A percentile compares a stretch with the other conserved stretches of the same genome.
Conservation (phyloP, 2,113 vertebrate genomes). For the Scatophagus argus region DNA sequence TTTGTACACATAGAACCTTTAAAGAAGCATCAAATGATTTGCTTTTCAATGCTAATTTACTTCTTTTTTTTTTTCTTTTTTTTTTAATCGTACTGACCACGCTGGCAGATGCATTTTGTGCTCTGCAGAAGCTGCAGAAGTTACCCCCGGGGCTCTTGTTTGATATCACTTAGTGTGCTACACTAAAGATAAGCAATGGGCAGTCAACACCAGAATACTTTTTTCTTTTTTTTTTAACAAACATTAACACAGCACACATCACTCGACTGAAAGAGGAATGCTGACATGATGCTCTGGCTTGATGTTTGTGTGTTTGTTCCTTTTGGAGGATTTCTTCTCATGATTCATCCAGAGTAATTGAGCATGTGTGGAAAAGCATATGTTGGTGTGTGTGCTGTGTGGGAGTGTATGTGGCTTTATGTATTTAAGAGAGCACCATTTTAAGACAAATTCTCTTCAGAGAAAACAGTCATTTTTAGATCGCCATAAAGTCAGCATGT, state of each 20-base stretch:
- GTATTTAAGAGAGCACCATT: constrained; percentile 84
- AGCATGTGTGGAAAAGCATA: constrained; percentile 51
- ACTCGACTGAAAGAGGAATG: constrained; percentile 75
- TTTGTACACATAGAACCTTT: constrained; percentile 75
- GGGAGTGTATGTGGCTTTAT: constrained; percentile 60
- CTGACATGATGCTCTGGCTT: constrained; percentile 71
- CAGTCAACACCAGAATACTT: constrained; percentile 63
- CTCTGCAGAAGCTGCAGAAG: constrained; percentile 48
- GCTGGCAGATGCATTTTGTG: constrained; percentile 36
- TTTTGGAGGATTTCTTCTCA: constrained; percentile 54
- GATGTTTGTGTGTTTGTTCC: constrained; percentile 58
- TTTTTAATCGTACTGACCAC: constrained; percentile 50
- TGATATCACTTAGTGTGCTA: constrained; percentile 68
- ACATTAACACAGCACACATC: constrained; percentile 78
- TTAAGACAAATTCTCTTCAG: constrained; percentile 78
- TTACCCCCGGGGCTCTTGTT: constrained; percentile 47
- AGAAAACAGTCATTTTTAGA: constrained; percentile 74
- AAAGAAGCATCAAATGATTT: constrained; percentile 63
- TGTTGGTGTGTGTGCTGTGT: constrained; percentile 39
- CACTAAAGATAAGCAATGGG: constrained; percentile 70
- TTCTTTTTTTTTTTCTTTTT: constrained; percentile 59
- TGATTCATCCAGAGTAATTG: constrained; percentile 57
- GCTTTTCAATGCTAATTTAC: constrained; percentile 57
- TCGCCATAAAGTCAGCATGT: constrained; percentile 61
- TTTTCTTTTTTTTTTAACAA: constrained; percentile 62